Conservation (phyloP, 2,113 vertebrate genomes). For the Nothoprocta perdicaria region DNA sequence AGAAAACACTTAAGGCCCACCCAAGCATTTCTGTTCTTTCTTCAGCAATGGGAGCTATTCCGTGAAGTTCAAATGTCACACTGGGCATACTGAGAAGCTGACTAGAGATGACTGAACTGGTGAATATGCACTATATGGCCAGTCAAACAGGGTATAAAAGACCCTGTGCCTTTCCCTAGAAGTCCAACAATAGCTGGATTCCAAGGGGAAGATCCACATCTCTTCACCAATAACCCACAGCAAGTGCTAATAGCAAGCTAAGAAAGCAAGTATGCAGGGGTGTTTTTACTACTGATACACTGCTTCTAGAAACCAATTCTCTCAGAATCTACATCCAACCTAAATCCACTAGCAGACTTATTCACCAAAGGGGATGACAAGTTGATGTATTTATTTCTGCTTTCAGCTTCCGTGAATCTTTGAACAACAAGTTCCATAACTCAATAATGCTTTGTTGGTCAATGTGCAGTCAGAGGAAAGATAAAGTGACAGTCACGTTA, state of each 20-base stretch:
- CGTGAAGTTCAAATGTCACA: neutral
- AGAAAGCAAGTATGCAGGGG: accelerated
- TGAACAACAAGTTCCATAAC: neutral
- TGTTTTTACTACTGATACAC: neutral
- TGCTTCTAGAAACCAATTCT: neutral
- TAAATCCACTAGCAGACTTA: neutral
- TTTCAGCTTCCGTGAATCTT: neutral
- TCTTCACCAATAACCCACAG: neutral
- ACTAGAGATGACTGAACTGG: neutral
- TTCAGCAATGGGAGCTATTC: conserved; percentile 12
- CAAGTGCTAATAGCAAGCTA: neutral
- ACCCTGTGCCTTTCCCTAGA: neutral
- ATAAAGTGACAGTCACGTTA: neutral
- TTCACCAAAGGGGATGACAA: neutral
- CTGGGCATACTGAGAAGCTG: neutral
- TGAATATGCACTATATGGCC: neutral
- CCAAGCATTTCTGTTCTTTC: neutral
- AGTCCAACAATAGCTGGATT: neutral
- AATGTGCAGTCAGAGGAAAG: neutral
- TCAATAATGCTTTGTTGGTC: neutral
- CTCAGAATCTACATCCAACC: neutral
- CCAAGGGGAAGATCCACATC: neutral
- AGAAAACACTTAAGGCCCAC: neutral
- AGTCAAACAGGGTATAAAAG: neutral
- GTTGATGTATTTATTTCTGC: neutral